Evolutionary conservation across 2,797 vertebrate genomes (phyloP).

Genomic region (Hoplostethus atlanticus): DNA sequence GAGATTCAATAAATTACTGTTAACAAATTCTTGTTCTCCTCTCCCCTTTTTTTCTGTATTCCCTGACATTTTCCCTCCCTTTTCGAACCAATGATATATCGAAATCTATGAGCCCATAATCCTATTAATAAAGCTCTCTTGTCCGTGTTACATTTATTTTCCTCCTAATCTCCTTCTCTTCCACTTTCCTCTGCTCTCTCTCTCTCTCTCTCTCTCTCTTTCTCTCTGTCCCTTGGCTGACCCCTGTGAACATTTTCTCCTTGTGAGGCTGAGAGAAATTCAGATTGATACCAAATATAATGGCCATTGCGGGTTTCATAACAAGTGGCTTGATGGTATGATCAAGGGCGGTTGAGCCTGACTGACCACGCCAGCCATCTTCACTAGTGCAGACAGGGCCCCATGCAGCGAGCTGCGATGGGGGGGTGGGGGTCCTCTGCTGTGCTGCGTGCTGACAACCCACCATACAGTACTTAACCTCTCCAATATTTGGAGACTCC

Average conservation of each 20-base stretch:
- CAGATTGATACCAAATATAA: conserved; percentile 86
- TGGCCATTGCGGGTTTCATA: conserved; percentile 79
- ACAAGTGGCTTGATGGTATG: conserved; percentile 79
- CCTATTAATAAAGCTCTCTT: conserved; percentile 93
- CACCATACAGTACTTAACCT: conserved; percentile 32
- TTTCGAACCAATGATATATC: conserved; percentile 83
- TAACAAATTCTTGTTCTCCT: conserved; percentile 74
- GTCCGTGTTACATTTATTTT: conserved; percentile 92
- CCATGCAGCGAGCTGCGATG: conserved; percentile 14
- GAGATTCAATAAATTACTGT: conserved; percentile 76
- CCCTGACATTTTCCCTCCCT: conserved; percentile 75
- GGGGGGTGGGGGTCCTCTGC: conserved; percentile 23
- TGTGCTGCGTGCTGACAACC: conserved; percentile 17
- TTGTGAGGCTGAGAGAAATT: conserved; percentile 83
- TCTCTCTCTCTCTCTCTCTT: conserved; percentile 60
- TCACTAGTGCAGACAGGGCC: conserved; percentile 54
- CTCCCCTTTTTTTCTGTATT: conserved; percentile 64
- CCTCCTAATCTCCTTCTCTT: conserved; percentile 89
- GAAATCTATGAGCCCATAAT: conserved; percentile 92
- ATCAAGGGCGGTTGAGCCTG: conserved; percentile 79
- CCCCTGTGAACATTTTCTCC: conserved; percentile 87
- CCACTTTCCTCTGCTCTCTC: conserved; percentile 75
- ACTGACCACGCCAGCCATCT: conserved; percentile 71
- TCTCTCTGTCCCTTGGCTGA: conserved; percentile 89
- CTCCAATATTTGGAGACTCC: conserved; percentile 11